These are phyloP conservation scores for Hypsopygia costalis DNA, from an alignment of 2,888 invertebrate genomes.

Conservation along the genomic window DNA sequence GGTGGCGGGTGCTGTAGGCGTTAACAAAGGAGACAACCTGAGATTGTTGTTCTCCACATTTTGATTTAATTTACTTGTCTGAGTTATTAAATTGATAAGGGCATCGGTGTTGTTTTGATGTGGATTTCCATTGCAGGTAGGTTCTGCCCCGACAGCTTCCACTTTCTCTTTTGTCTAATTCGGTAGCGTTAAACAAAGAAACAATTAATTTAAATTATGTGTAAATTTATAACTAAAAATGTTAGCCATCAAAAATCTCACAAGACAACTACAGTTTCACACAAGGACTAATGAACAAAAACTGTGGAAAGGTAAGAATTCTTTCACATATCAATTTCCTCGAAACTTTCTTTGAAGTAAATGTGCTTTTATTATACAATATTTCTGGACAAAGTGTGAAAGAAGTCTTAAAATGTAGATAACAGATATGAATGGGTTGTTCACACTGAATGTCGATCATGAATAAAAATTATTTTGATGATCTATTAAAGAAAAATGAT, in stretches of 20 bases:
- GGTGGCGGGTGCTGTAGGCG: constrained; percentile 35
- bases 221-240: background rate
- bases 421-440: no score
- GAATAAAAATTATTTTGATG: no score
- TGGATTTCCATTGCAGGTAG: constrained; percentile 43
- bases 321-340: background rate
- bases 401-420: no score
- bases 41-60: constrained; percentile 58
- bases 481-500: no score
- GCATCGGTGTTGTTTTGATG: constrained; percentile 38
- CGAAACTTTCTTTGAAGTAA: no score
- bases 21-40: constrained; percentile 38
- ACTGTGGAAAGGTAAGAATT: background rate
- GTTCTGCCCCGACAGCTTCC: constrained; percentile 29
- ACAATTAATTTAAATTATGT: constrained; percentile 18
- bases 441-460: no score
- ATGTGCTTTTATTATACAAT: no score
- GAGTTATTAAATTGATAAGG: constrained; percentile 46
- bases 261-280: background rate
- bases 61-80: constrained; percentile 36
- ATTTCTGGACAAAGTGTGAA: no score
- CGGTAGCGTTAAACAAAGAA: constrained; percentile 30
- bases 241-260: constrained; percentile 7
- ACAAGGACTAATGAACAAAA: background rate
- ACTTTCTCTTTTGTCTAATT: constrained; percentile 31